Conservation (phyloP, 2,113 vertebrate species). For the Murina feae region DNA sequence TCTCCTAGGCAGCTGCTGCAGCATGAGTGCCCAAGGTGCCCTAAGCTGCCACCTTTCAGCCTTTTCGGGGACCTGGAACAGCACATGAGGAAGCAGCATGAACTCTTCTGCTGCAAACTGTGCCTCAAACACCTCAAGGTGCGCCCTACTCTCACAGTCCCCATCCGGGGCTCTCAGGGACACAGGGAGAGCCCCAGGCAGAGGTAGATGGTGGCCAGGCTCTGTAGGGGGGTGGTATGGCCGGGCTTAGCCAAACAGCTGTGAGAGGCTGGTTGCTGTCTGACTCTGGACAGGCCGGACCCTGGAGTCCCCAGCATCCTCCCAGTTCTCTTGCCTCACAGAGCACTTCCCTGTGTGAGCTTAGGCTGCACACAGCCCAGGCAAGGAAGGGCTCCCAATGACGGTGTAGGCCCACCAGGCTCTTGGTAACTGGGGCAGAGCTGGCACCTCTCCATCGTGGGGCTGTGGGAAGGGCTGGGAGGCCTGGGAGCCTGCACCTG, state of each 20-base stretch:
- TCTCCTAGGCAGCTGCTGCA: slow-evolving; percentile 89
- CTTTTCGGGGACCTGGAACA: slow-evolving; percentile 95
- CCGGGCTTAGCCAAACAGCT: not conserved
- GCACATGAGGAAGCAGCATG: slow-evolving; percentile 97
- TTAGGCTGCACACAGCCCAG: not conserved
- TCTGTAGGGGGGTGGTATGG: not conserved
- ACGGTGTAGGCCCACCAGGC: not conserved
- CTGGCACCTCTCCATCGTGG: not conserved
- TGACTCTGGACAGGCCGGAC: not conserved
- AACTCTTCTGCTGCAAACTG: slow-evolving; percentile 96
- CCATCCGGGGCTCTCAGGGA: not conserved
- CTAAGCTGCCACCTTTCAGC: slow-evolving; percentile 88
- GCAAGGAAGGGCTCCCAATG: not conserved
- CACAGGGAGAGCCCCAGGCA: not conserved
- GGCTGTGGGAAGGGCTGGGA: fast-evolving
- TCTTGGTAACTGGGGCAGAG: not conserved
- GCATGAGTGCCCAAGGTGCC: slow-evolving; percentile 89
- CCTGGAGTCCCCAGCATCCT: not conserved
- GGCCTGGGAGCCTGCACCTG: not conserved
- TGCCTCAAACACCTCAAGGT: slow-evolving; percentile 96
- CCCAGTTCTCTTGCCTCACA: not conserved
- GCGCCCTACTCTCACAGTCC: not conserved
- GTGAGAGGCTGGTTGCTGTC: not conserved
- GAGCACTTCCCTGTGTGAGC: not conserved
- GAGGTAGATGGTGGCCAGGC: not conserved